Percentiles rank a stretch among this genome's conserved stretches.
These are phyloP conservation scores for Halesus radiatus DNA, from an alignment of 1,140 invertebrate species.

Conservation along the genomic window DNA sequence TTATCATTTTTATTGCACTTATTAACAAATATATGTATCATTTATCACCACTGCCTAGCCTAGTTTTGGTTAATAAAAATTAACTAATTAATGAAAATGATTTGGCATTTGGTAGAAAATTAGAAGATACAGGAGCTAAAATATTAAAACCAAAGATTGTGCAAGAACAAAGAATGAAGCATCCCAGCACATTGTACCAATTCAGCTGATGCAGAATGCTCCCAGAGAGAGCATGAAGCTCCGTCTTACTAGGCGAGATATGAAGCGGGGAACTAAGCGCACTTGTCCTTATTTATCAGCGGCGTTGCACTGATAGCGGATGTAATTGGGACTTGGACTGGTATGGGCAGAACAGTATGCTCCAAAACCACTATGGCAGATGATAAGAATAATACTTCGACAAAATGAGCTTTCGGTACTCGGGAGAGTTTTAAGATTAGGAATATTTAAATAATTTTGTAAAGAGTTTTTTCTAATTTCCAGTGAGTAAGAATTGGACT, in stretches of 20 bases:
- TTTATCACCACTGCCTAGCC: no score
- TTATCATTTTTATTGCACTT: no score
- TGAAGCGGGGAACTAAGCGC: constrained; percentile 24
- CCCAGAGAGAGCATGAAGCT: constrained; percentile 31
- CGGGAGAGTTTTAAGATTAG: no score
- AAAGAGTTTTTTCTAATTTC: no score
- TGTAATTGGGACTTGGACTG: constrained; percentile 40
- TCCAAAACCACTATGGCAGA: background rate
- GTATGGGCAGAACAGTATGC: constrained; percentile 12
- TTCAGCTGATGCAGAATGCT: constrained; percentile 20
- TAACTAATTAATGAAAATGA: no score
- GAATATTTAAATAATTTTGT: no score
- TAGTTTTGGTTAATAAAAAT: no score
- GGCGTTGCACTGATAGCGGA: constrained; percentile 40
- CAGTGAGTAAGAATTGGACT: no score
- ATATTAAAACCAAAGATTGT: no score
- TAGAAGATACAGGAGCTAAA: no score
- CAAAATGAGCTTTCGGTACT: background rate
- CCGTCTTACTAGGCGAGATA: constrained; percentile 36
- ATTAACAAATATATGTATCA: no score
- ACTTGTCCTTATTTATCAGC: constrained; percentile 51
- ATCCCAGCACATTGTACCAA: background rate
- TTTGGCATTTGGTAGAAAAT: no score
- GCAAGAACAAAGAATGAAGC: background rate
- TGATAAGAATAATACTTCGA: background rate